Percentiles rank a stretch among this genome's conserved stretches.
phyloP scores from a whole-genome alignment of 2,113 vertebrate species.

The Epinephelus cyanopodus region DNA sequence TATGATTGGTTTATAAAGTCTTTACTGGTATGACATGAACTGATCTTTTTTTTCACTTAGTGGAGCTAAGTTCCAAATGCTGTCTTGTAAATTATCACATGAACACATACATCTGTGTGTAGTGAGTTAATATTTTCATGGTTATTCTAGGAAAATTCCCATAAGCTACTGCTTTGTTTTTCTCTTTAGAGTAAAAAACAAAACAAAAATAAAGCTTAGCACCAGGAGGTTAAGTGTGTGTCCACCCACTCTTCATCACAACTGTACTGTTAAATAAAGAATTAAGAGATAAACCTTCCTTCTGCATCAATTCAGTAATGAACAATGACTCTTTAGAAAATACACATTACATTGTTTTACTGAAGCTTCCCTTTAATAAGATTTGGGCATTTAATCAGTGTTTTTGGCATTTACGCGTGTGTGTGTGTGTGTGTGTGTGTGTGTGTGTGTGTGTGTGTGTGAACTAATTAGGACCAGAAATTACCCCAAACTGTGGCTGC shows the following conservation, averaged over 20 bases:
- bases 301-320: neutral
- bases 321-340: constrained; percentile 30
- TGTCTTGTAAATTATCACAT: neutral
- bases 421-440: constrained; percentile 33
- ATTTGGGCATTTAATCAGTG: constrained; percentile 65
- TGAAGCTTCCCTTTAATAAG: constrained; percentile 53
- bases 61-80: no score
- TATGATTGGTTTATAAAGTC: no score
- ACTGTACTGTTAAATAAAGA: neutral
- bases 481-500: constrained; percentile 72
- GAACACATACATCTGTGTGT: neutral
- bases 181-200: neutral
- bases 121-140: neutral
- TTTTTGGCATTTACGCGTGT: constrained; percentile 49
- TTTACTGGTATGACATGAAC: no score
- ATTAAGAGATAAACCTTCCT: constrained; percentile 19
- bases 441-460: constrained; percentile 50
- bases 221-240: neutral
- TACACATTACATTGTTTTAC: constrained; percentile 37
- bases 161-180: neutral
- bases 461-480: constrained; percentile 77
- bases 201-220: no score
- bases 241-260: neutral
- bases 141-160: neutral
- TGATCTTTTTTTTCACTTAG: no score